Evolutionary conservation across 2,113 vertebrate genomes (phyloP), one percentile per base, ranked within the genome.

Genomic region (Porphyrio hochstetteri): DNA sequence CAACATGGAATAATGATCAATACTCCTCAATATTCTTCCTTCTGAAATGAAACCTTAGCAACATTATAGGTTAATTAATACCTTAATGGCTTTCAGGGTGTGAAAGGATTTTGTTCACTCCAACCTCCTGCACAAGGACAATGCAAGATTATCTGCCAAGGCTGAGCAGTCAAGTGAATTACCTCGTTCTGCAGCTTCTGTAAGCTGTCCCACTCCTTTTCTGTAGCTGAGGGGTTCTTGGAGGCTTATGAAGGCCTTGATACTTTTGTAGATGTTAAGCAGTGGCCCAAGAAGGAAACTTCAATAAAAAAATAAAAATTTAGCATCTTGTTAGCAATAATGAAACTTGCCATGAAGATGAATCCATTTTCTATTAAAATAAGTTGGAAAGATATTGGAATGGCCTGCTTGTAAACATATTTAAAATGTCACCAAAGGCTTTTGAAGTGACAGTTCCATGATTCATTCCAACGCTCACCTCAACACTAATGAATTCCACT

Each of bases 91-190:
- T 48, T 70, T 6, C n/a, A 74, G 28, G 12, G 23, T 33, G 29
- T 33, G 38, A 40, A 46, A 65, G 6, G 8, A 29, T 70, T 88
- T 77, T 53, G 7, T 40, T 95, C 2, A 0, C 56, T 53, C 44
- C 48, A 48, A 17, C 25, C 31, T 82, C 44, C 69, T 0, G 9
- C 60, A 33, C 57, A 84, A 84, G 64, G 83, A 53, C 48, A 64
- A 29, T 2, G 4, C 38, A 83, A 11, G 23, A 50, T 90, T 61
- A 55, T 40, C 87, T 95, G 89, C 90, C 90, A 91, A 68, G 61
- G 31, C 19, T 36, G 84, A 76, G 65, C 84, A 94, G 50, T 46
- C 84, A 87, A 40, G 93, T 82, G 70, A 87, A 95, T 80, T 88
- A 36, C 50, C 57, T 89, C 81, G 87, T 44, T 16, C 83, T 88